These are phyloP conservation scores for Grapholita molesta DNA, from an alignment of 1,140 invertebrate genomes.

Conservation along the genomic window DNA sequence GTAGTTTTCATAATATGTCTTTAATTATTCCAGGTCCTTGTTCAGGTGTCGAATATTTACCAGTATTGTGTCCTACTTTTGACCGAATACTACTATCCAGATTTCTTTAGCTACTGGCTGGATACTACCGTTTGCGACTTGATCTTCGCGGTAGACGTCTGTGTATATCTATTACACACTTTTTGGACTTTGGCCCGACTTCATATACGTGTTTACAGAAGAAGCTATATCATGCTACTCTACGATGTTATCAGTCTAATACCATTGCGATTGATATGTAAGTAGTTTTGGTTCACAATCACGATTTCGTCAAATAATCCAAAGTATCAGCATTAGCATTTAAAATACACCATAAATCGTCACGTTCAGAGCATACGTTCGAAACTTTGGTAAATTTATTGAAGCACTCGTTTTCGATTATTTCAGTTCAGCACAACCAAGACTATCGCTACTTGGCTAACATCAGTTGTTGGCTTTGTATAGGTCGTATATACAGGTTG, in stretches of 20 bases:
- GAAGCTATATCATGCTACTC: constrained; percentile 37
- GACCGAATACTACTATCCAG: constrained; percentile 41
- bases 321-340: too few species aligned
- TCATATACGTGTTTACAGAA: constrained; percentile 47
- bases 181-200: constrained; percentile 53
- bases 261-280: constrained; percentile 44
- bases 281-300: too few species aligned
- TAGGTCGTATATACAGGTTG: constrained; percentile 54
- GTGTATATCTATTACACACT: constrained; percentile 44
- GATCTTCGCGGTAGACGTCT: constrained; percentile 45
- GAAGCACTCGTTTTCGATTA: not conserved
- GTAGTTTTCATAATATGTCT: not conserved
- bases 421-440: constrained; percentile 39
- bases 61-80: constrained; percentile 47
- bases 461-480: constrained; percentile 48
- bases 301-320: too few species aligned
- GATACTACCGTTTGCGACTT: constrained; percentile 37
- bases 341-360: too few species aligned
- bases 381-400: too few species aligned
- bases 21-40: constrained; percentile 40
- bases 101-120: constrained; percentile 25
- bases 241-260: constrained; percentile 49
- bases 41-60: constrained; percentile 40
- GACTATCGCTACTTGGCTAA: constrained; percentile 23
- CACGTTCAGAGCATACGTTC: too few species aligned